These are phyloP conservation scores for Holcopasites calliopsidis DNA, from an alignment of 1,140 invertebrate species.

Conservation along the genomic window DNA sequence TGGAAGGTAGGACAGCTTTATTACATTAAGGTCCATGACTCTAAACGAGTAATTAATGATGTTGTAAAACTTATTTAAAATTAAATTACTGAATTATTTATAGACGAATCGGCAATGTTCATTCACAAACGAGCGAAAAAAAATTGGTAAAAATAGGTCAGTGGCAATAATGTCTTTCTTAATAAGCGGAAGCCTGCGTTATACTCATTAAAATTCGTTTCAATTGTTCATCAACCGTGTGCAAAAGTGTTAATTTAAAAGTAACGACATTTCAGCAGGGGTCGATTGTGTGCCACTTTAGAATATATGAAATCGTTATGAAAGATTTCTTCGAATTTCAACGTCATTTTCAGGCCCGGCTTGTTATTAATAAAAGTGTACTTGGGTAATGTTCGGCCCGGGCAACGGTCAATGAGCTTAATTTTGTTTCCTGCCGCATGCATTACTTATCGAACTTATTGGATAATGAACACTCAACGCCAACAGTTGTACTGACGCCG, in stretches of 20 bases:
- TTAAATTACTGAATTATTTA: too few species aligned
- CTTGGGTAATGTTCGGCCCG: constrained; percentile 23
- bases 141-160: constrained; percentile 11
- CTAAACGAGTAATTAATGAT: too few species aligned
- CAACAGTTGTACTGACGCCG: too few species aligned
- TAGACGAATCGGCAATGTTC: background rate
- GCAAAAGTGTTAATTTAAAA: constrained; percentile 43
- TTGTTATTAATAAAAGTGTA: background rate
- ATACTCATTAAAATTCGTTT: constrained; percentile 58
- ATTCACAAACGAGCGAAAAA: background rate
- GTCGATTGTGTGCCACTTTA: constrained; percentile 41
- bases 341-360: background rate
- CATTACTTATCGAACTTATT: constrained; percentile 44
- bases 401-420: constrained; percentile 44
- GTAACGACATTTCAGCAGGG: constrained; percentile 34
- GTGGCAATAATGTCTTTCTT: background rate
- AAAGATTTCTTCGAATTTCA: constrained; percentile 7
- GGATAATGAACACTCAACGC: background rate
- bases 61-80: too few species aligned
- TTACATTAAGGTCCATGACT: too few species aligned
- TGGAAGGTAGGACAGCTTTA: too few species aligned
- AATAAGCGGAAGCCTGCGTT: constrained; percentile 53
- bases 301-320: background rate
- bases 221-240: constrained; percentile 32
- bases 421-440: constrained; percentile 55